phyloP scores from a whole-genome alignment of 2,888 invertebrate genomes.

The Acleris literana region DNA sequence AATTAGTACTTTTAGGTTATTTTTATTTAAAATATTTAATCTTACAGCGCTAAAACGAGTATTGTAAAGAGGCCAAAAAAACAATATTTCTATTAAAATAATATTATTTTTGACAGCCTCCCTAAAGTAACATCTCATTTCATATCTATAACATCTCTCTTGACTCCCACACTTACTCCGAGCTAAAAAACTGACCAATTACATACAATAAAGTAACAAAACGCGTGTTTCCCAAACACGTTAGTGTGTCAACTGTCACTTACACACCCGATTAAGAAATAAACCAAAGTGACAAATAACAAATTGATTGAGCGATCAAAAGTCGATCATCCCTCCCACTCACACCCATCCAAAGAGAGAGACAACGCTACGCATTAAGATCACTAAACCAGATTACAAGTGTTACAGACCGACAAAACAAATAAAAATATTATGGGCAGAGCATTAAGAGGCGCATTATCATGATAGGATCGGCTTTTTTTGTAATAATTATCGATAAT shows the following conservation, averaged over 20 bases:
- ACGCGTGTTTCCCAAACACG: constrained; percentile 33
- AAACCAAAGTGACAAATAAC: constrained; percentile 65
- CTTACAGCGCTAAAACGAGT: too few species aligned
- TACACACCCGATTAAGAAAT: constrained; percentile 65
- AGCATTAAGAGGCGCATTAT: constrained; percentile 80
- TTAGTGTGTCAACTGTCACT: constrained; percentile 59
- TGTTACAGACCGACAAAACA: constrained; percentile 63
- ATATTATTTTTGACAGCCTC: constrained; percentile 1
- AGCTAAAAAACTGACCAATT: constrained; percentile 12
- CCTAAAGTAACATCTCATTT: background rate
- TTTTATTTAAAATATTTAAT: too few species aligned
- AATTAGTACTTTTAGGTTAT: too few species aligned
- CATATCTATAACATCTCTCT: constrained; percentile 12
- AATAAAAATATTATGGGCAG: constrained; percentile 77
- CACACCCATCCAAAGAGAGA: constrained; percentile 52
- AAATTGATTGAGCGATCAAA: constrained; percentile 71
- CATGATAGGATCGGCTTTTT: constrained; percentile 72
- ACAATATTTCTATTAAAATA: background rate
- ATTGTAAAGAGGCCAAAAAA: too few species aligned
- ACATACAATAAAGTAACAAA: constrained; percentile 31
- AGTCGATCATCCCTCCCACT: constrained; percentile 58
- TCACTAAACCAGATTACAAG: constrained; percentile 60
- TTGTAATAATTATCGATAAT: constrained; percentile 82
- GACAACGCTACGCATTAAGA: constrained; percentile 67
- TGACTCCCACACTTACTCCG: constrained; percentile 27